These are phyloP conservation scores for Callaeas wilsoni DNA, from an alignment of 2,113 vertebrate species.

Conservation along the genomic window DNA sequence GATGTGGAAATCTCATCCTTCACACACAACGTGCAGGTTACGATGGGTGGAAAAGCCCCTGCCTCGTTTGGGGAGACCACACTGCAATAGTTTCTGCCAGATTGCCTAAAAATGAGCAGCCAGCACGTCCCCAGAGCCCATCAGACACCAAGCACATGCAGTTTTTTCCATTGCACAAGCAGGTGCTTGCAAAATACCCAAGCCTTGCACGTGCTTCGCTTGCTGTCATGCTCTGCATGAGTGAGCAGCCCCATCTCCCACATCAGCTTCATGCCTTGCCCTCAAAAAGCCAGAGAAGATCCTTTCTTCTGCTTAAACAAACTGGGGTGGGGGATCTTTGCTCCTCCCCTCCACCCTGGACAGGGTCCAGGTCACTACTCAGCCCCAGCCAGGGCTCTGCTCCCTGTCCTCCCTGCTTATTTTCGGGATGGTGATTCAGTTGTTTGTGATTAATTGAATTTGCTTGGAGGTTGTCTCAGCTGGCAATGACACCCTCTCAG, in stretches of 20 bases:
- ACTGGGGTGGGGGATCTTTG: neutral
- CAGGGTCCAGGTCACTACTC: neutral
- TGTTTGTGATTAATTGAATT: constrained; percentile 13
- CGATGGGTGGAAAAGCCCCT: neutral
- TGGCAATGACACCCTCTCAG: neutral
- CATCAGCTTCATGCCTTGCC: neutral
- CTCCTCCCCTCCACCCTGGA: neutral
- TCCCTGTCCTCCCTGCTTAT: neutral
- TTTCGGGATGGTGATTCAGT: constrained; percentile 25
- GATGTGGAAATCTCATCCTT: neutral
- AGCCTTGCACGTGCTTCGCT: neutral
- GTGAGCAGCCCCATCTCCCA: neutral
- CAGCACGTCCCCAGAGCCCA: neutral
- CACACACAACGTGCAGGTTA: fast-evolving
- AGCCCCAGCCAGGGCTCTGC: neutral
- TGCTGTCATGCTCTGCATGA: neutral
- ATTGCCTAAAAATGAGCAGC: neutral
- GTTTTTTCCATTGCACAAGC: constrained; percentile 45
- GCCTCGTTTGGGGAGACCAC: neutral
- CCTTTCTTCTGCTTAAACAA: neutral
- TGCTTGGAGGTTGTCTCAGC: neutral
- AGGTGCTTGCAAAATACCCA: constrained; percentile 20
- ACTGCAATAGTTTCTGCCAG: neutral
- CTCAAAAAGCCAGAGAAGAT: neutral
- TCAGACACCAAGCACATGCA: neutral